Conservation (phyloP, 2,888 invertebrate genomes). For the Bhutanitis thaidina region DNA sequence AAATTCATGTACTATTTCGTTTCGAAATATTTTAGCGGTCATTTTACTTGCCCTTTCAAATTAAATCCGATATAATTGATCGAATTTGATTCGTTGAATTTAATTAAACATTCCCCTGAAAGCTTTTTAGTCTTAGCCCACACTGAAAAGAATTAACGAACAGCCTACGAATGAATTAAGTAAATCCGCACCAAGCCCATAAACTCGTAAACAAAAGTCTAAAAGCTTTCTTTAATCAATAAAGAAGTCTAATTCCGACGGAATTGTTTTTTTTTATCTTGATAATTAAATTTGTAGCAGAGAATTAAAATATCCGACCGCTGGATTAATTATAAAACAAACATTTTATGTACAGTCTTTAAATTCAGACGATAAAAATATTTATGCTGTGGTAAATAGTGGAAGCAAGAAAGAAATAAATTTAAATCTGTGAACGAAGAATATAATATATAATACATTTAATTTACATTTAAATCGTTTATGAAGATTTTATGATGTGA, state of each 20-base stretch:
- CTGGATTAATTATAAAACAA: background rate
- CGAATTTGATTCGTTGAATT: constrained; percentile 3
- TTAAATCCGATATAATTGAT: background rate
- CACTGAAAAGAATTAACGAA: constrained; percentile 22
- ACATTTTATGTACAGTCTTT: background rate
- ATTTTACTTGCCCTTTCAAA: background rate
- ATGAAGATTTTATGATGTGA: constrained; percentile 21
- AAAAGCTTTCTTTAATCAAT: constrained; percentile 33
- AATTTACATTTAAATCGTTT: background rate
- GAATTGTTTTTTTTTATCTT: constrained; percentile 4
- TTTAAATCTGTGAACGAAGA: too few relatives aligned
- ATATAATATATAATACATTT: background rate
- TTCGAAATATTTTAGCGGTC: background rate
- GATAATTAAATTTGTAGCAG: constrained; percentile 3
- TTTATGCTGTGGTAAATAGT: too few relatives aligned
- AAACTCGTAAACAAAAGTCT: constrained; percentile 42
- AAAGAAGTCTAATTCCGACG: constrained; percentile 23
- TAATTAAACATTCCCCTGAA: constrained; percentile 19
- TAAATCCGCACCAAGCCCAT: constrained; percentile 42
- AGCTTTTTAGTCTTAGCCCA: constrained; percentile 18
- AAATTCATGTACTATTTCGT: background rate
- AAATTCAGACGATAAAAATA: background rate
- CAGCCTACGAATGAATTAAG: constrained; percentile 39
- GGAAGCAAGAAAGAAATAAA: too few relatives aligned
- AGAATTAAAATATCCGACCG: background rate